These are phyloP conservation scores for Plecotus auritus DNA, from an alignment of 2,113 vertebrate species.

Conservation along the genomic window DNA sequence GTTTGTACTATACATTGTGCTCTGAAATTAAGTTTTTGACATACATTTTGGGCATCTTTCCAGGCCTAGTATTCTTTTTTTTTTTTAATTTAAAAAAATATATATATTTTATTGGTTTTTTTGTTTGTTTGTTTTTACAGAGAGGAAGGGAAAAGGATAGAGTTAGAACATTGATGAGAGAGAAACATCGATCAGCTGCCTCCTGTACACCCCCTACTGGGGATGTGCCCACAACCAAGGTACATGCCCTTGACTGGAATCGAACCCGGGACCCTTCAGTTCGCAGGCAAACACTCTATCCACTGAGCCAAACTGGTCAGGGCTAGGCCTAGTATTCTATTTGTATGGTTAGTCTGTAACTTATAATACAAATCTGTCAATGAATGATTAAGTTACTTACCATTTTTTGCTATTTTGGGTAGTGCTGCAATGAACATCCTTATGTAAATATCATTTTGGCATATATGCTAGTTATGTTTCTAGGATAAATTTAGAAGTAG, in stretches of 20 bases:
- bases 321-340: neutral
- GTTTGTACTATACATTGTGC: neutral
- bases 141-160: no score
- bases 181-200: no score
- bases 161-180: no score
- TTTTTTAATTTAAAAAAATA: no score
- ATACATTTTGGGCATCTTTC: neutral
- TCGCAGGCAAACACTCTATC: no score
- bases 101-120: no score
- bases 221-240: no score
- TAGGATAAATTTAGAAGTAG: conserved; percentile 8
- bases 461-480: neutral
- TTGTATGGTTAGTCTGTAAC: neutral
- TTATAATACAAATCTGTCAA: neutral
- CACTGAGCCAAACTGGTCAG: no score
- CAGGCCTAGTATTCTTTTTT: neutral
- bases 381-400: neutral
- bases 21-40: neutral
- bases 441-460: neutral
- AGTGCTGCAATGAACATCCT: neutral
- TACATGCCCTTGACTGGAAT: no score
- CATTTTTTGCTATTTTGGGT: neutral
- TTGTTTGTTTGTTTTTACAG: no score
- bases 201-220: no score
- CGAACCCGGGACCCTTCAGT: no score